Evolutionary conservation across 1,140 invertebrate species (phyloP), one percentile per base, ranked within the genome.

Genomic region (Dryas iulia): DNA sequence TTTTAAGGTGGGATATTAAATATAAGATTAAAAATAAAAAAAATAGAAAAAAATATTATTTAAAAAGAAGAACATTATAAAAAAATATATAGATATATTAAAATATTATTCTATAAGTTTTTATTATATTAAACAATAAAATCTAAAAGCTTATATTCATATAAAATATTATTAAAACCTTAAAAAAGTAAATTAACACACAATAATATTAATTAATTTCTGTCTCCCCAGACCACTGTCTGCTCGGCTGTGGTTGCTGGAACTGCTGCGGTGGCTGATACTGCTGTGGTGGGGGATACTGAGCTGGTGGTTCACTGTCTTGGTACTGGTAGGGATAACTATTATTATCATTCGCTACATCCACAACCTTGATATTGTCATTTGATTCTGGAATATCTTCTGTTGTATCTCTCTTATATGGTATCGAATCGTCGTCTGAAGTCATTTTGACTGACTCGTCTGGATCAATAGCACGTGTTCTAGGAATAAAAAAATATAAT

Each of bases 371-470:
- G 0, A 87, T 78, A 1, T 80, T 68, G 1, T 88, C 87, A 8
- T 80, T 82, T 0, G 87, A 86, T 23, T 84, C 79, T 0, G 89
- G 89, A 56, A 79, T 89, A 35, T 91, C 87, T 66, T 91, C 87
- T 0, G 78, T 75, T 1, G 76, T 62, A 59, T 88, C 89, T 63
- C 89, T 91, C 69, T 91, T 91, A 80, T 90, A 91, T 10, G 89
- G 89, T 31, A 91, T 89, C 54, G 86, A 89, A 0, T 91, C 87
- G 25, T 89, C 86, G 30, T 91, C 89, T 0, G 89, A 91, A 54
- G 88, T 88, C 3, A 91, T 77, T 65, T 84, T 86, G 26, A 87
- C 23, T 5, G 87, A 88, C 21, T 91, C 89, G 58, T 91, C 89
- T 0, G 86, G 86, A 59, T 91, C 87, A 33, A 90, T 81, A 2